A percentile compares a stretch with the other conserved stretches of the same genome.
Evolutionary conservation across 2,888 invertebrate species (phyloP).

Genomic region (Notodonta dromedarius): DNA sequence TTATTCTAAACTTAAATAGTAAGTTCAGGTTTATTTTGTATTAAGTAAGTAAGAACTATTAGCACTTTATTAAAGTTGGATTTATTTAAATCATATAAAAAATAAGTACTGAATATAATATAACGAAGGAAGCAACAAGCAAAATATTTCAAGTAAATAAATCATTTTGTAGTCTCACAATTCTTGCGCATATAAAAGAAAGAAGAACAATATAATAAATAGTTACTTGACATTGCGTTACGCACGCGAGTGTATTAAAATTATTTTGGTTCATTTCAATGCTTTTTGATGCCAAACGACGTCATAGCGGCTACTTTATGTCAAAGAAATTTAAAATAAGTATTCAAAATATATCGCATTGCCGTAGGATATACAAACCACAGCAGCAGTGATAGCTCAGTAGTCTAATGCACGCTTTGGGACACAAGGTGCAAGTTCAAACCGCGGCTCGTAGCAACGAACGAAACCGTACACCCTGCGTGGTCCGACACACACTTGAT

Average conservation of each 20-base stretch:
- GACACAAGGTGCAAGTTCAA: too few species aligned
- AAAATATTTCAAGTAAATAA: too few species aligned
- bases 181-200: background rate
- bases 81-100: too few species aligned
- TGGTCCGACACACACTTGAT: slow-evolving; percentile 2
- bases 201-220: background rate
- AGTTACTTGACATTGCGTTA: background rate
- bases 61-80: too few species aligned
- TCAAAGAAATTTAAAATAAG: slow-evolving; percentile 4
- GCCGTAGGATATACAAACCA: slow-evolving; percentile 5
- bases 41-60: too few species aligned
- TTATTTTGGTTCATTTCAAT: slow-evolving; percentile 4
- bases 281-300: slow-evolving; percentile 7
- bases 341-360: background rate
- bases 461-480: too few species aligned
- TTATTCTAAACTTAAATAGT: too few species aligned
- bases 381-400: too few species aligned
- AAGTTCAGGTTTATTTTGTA: too few species aligned
- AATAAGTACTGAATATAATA: background rate
- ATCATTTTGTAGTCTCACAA: background rate
- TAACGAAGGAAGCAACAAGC: too few species aligned
- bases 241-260: background rate
- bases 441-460: too few species aligned
- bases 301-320: background rate
- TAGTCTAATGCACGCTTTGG: too few species aligned